Evolutionary conservation across 2,888 invertebrate species (phyloP), one percentile per base, ranked within the genome.

Genomic region (Callyntrura sp.): DNA sequence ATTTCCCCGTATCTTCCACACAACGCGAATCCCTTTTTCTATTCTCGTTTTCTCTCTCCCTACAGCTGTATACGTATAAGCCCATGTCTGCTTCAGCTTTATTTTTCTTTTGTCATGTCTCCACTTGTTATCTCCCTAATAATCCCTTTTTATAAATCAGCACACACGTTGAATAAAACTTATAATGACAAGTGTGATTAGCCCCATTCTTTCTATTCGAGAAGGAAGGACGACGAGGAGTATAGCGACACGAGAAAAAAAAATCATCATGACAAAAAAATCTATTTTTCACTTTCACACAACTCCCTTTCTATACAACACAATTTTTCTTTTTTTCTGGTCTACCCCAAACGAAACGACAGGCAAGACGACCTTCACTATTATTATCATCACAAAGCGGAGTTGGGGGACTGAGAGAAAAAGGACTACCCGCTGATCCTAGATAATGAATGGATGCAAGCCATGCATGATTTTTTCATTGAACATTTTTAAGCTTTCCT

Each of bases 151-250:
- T 85, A 89, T 79, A 89, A 89, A 70, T 85, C 78, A 84, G 81
- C 20, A 65, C 68, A 79, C 78, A 81, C 57, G 68, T 25, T 73
- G 89, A 68, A 73, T 90, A 45, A 85, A 88, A 79, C 79, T 60
- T 81, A 90, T 90, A 90, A 90, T 90, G 90, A 85, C 90, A 85
- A 90, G 90, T 90, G 90, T 90, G 90, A 90, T 90, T 89, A 89
- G 89, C 89, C 85, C 90, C 85, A 78, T 79, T 85, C 76, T 90
- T 78, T 70, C 43, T 68, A 25, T 48, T 45, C 48, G 60, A 14
- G 51, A 48, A 60, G 57, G 65, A 51, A 85, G 35, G 28, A 25
- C 23, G 55, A 55, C 25, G 20, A 23, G n/a, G n/a, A n/a, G n/a
- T n/a, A n/a, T n/a, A n/a, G 55, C 55, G 55, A 23, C 25, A 65